Base-by-base conservation (phyloP, 1,140 invertebrate genomes). In the Eurosta solidaginis region DNA sequence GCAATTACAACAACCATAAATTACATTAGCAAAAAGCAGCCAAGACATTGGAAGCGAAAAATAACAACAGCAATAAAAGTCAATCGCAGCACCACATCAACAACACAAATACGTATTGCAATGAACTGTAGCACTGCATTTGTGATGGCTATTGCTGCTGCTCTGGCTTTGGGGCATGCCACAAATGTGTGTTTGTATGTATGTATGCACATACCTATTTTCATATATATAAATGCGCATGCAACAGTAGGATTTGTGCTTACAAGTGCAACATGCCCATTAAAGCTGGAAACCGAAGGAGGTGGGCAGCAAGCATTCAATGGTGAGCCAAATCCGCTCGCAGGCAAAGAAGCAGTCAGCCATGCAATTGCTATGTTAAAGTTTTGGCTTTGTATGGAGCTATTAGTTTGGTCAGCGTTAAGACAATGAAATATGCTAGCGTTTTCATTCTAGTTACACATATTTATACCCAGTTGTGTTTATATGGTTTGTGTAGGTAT, bases 231-330 rank as follows among this genome's bases (percentile, higher is more conserved):
- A 27, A 0, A 52, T 0, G 1, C 22, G 9, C 27, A 27, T 54
- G 29, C 54, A 36, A 63, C 25, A 36, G 36, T 68, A 68, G 59
- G 10, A 40, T 68, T 68, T n/a, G n/a, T 17, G 59, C 59, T 68
- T 68, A 68, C 59, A 68, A 68, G 59, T 68, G 59, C 59, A 68
- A 68, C 59, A 68, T 68, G 59, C 33, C 59, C 59, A 68, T 68
- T 68, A 68, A 68, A 40, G 59, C 54, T 33, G 27, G 12, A 22
- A 9, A 27, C 22, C 49, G 40, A 74, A 74, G 25, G 22, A 74
- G 73, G 17, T 36, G 44, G 27, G 44, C 40, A 40, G 33, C 27
- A 2, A n/a, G n/a, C 17, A 74, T 22, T 45, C 40, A 74, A 44
- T 42, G 73, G 73, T 47, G 22, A 74, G 36, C 40, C 20, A 44